Base-by-base conservation (phyloP, 2,113 vertebrate species). In the Semnornis frantzii region DNA sequence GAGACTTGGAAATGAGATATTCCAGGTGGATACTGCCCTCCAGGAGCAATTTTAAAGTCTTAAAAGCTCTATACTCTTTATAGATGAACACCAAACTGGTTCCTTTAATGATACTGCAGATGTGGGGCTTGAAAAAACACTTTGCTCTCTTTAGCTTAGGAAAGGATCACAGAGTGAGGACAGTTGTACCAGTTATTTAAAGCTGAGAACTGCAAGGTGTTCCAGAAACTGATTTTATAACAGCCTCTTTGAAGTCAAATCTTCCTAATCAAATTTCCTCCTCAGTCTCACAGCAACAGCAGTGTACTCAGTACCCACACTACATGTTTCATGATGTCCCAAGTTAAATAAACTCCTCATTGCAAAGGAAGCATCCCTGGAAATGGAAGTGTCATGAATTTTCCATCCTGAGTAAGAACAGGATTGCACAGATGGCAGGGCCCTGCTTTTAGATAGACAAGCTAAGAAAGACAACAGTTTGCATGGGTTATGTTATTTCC, bases 131-230 rank as follows among this genome's bases (percentile, higher is more conserved):
- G 44, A 17, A 46, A 46, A 46, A 76, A 33, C 19, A 11, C 4
- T 70, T 52, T 37, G 30, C 21, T 81, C 17, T 59, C 0, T 70
- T 85, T 16, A 50, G 8, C 34, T 66, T 50, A 48, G 27, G 68
- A 92, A 92, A 12, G 8, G n/a, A 19, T 88, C 74, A 59, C 58
- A 33, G 82, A 85, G 66, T 28, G n/a, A 82, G 90, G 91, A 89
- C 31, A 46, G 54, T 18, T 77, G 66, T 85, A 85, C 52, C 52
- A 50, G 62, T 89, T 91, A 76, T 46, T 95, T 96, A 78, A 95
- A 96, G 82, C 74, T 92, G 85, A 90, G 90, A 94, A 88, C 72
- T 85, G 59, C 62, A 46, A 16, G 9, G 11, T 21, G 14, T 42
- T 81, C 46, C 85, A 50, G 73, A 84, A 95, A 85, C 58, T 24